A percentile compares a stretch with the other conserved stretches of the same genome.
phyloP scores from a whole-genome alignment of 2,113 vertebrate species.

The Forbesichthys papilliferus region DNA sequence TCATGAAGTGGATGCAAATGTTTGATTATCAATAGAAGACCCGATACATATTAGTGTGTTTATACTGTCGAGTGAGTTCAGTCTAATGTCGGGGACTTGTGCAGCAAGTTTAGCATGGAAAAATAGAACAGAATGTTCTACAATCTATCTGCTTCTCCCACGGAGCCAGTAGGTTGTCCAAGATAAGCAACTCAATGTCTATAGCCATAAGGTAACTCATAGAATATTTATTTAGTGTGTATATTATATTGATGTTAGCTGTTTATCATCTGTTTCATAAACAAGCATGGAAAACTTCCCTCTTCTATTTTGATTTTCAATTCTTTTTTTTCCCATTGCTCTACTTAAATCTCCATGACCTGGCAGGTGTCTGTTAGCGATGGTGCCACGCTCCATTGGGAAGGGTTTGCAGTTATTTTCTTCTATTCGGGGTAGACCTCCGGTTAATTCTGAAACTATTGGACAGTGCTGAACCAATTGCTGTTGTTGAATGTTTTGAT shows the following conservation, averaged over 20 bases:
- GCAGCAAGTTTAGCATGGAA: too few relatives aligned
- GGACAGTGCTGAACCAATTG: too few relatives aligned
- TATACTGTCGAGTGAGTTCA: slow-evolving; percentile 10
- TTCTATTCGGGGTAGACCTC: too few relatives aligned
- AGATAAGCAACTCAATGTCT: not conserved
- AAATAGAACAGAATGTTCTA: slow-evolving; percentile 72
- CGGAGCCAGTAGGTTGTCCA: not conserved
- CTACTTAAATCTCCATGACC: too few relatives aligned
- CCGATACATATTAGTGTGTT: not conserved
- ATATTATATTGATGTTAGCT: not conserved
- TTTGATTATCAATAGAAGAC: not conserved
- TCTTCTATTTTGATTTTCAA: not conserved
- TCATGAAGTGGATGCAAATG: not conserved
- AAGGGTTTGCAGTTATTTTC: too few relatives aligned
- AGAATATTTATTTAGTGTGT: too few relatives aligned
- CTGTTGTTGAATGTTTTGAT: too few relatives aligned
- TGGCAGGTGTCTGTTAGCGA: too few relatives aligned
- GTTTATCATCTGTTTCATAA: not conserved
- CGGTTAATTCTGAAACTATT: too few relatives aligned
- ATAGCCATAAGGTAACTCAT: not conserved
- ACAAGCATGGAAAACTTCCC: not conserved
- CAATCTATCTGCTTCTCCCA: slow-evolving; percentile 5
- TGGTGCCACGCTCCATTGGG: too few relatives aligned
- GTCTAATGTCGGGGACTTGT: not conserved
- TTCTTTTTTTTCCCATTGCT: not conserved